phyloP scores from a whole-genome alignment of 2,113 vertebrate genomes.

The Condylura cristata region DNA sequence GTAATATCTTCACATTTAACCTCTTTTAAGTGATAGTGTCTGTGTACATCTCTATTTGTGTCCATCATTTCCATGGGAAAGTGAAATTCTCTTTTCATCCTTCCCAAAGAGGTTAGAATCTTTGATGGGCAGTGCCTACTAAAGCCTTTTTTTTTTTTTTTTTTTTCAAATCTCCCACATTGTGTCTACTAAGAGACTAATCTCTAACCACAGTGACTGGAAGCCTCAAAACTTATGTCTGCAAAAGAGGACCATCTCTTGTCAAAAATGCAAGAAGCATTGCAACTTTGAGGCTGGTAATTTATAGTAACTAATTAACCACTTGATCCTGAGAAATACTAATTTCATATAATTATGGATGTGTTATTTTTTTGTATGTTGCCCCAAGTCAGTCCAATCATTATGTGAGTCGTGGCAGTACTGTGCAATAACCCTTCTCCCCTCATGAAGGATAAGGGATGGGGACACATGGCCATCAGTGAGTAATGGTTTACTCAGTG shows the following conservation, averaged over 20 bases:
- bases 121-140: background rate
- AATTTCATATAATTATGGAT: background rate
- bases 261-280: background rate
- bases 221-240: background rate
- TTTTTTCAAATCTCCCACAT: background rate
- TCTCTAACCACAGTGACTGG: background rate
- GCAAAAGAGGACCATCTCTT: background rate
- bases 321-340: background rate
- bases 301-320: background rate
- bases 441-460: background rate
- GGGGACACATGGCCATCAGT: background rate
- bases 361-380: background rate
- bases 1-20: background rate
- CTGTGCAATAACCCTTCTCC: background rate
- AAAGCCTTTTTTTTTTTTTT: background rate
- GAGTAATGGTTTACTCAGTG: background rate
- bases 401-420: background rate
- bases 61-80: background rate
- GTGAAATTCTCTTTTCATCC: background rate
- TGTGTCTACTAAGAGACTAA: background rate
- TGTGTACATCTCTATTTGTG: background rate
- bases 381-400: background rate
- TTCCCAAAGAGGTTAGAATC: background rate
- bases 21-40: background rate
- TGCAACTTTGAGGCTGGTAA: background rate